Evolutionary conservation across 2,888 invertebrate genomes (phyloP), one percentile per base, ranked within the genome.

Genomic region (Dioctria rufipes): DNA sequence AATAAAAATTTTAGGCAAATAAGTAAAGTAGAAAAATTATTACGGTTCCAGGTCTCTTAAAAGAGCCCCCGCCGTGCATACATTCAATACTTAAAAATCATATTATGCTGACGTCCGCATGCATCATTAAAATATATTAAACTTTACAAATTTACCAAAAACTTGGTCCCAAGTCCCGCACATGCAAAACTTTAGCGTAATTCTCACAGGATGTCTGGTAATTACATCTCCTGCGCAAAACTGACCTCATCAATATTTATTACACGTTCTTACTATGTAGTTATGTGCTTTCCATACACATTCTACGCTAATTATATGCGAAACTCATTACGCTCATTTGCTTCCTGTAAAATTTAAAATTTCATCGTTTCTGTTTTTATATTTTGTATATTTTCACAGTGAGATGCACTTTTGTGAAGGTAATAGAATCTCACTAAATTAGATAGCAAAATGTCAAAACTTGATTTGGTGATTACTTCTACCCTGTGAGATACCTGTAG

Each of bases 401-500:
- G 11, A 8, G 3, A 58, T 40, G 65, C 5, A 42, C 5, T 42
- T 11, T 46, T 46, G 67, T 3, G 43, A 8, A 60, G 40, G 37
- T 37, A 71, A 71, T 13, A 71, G n/a, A 8, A n/a, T 46, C 58
- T n/a, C 13, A 54, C 58, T 42, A 40, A 60, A 40, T 40, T 58
- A 25, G 43, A 25, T 40, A 6, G 25, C 13, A 8, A 8, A 13
- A 37, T 43, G 5, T 58, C 60, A 63, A 43, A 25, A 77, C 43
- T 61, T 80, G 77, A 43, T 42, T 54, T 77, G 89, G 85, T 85
- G 89, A 86, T 87, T 87, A 86, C 86, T 89, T 89, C 89, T 89
- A 89, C 88, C 95, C 96, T 96, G 96, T 96, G 96, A 97, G 96
- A 97, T 97, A 97, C 97, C 97, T 97, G 97, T 97, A 97, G 96